Percentiles rank a stretch among this genome's conserved stretches.
These are phyloP conservation scores for Mystacornis crossleyi DNA, from an alignment of 2,113 vertebrate species.

Conservation along the genomic window DNA sequence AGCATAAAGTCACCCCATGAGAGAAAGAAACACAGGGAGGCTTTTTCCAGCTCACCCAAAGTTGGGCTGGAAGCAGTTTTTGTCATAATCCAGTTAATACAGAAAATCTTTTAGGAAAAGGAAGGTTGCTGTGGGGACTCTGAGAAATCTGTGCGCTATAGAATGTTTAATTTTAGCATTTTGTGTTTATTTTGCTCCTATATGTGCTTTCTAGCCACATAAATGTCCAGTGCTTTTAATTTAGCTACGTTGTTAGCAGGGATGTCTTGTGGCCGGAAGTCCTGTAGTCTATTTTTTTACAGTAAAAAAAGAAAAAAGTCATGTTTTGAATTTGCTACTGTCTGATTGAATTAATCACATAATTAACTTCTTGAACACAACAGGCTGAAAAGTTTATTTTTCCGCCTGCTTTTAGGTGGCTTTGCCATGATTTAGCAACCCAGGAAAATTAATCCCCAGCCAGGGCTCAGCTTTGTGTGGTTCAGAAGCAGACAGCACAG, in stretches of 20 bases:
- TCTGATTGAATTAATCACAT: conserved; percentile 34
- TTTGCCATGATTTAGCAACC: background rate
- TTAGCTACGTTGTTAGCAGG: background rate
- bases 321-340: conserved; percentile 31
- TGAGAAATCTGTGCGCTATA: background rate
- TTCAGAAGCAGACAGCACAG: background rate
- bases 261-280: background rate
- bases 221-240: background rate
- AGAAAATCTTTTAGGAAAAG: background rate
- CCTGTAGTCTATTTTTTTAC: background rate
- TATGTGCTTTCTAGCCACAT: background rate
- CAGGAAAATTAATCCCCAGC: background rate
- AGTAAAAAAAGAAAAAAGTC: background rate
- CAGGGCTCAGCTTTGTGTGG: background rate
- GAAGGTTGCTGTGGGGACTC: background rate
- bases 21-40: background rate
- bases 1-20: too few relatives aligned
- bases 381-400: conserved; percentile 10
- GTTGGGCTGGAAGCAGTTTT: background rate
- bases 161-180: background rate
- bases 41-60: background rate
- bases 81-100: background rate
- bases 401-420: background rate
- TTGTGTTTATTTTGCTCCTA: background rate
- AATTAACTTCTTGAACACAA: background rate